Evolutionary conservation across 2,888 invertebrate species (phyloP).

Genomic region (Pherbina coryleti): DNA sequence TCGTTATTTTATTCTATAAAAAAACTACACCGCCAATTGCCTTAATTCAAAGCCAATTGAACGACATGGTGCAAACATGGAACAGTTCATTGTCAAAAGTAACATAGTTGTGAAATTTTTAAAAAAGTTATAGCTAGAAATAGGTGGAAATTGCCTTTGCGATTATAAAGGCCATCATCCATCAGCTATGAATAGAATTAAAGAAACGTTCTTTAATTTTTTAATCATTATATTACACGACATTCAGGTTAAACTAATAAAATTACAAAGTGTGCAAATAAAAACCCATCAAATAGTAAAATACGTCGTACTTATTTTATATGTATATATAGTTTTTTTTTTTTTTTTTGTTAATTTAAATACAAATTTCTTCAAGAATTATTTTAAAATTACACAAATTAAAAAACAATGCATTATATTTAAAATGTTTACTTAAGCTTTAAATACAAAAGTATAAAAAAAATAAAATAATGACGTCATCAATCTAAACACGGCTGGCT

Average conservation of each 20-base stretch:
- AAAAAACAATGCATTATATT: constrained; percentile 1
- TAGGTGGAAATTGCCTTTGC: too few species aligned
- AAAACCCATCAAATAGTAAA: constrained; percentile 17
- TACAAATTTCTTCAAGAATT: neutral
- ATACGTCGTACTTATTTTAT: neutral
- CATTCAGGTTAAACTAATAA: neutral
- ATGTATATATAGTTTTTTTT: neutral
- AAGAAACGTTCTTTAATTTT: too few species aligned
- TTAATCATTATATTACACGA: constrained; percentile 1
- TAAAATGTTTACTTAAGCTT: constrained; percentile 22
- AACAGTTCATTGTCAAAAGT: too few species aligned
- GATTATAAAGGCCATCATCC: too few species aligned
- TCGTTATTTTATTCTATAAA: neutral
- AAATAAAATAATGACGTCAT: constrained; percentile 21
- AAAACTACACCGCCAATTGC: too few species aligned
- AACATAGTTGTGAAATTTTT: too few species aligned
- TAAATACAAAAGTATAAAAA: constrained; percentile 9
- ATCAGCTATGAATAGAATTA: too few species aligned
- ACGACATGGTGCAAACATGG: too few species aligned
- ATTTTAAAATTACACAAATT: constrained; percentile 2
- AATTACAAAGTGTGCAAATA: constrained; percentile 20
- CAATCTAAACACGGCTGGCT: neutral
- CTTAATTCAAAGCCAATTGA: too few species aligned
- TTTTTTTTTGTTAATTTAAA: constrained; percentile 7
- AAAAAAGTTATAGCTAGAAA: too few species aligned